A percentile compares a stretch with the other conserved stretches of the same genome.
Conservation (phyloP, 1,140 invertebrate species). For the Helicoverpa armigera region DNA sequence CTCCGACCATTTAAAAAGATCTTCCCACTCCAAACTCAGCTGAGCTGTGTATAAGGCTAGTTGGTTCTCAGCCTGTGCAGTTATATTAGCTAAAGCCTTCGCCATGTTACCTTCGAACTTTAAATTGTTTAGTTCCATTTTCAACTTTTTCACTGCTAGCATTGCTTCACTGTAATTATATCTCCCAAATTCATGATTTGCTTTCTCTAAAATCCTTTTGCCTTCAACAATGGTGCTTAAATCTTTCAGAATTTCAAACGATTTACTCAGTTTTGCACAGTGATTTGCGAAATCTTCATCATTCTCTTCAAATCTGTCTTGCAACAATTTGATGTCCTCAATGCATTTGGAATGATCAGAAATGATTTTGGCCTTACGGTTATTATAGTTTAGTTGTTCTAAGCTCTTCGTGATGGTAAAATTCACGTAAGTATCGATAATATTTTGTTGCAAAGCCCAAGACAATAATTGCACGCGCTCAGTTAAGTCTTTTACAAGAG, state of each 20-base stretch:
- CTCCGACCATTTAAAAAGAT: conserved; percentile 77
- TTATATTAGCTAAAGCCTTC: conserved; percentile 68
- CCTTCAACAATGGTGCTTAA: conserved; percentile 71
- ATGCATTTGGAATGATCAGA: conserved; percentile 64
- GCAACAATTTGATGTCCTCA: conserved; percentile 62
- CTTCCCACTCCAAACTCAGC: conserved; percentile 79
- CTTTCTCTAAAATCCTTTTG: conserved; percentile 66
- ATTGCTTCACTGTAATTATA: conserved; percentile 77
- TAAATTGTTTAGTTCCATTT: conserved; percentile 64
- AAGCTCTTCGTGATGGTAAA: conserved; percentile 76
- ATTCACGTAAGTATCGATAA: conserved; percentile 76
- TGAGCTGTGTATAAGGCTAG: conserved; percentile 73
- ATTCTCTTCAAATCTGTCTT: conserved; percentile 58
- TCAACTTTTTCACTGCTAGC: conserved; percentile 67
- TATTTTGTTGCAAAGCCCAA: conserved; percentile 77
- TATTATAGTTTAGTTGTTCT: conserved; percentile 79
- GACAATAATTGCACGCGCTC: conserved; percentile 78
- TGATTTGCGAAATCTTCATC: conserved; percentile 70
- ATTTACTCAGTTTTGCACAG: conserved; percentile 67
- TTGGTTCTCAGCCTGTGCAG: conserved; percentile 73
- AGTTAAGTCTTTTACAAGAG: conserved; percentile 70
- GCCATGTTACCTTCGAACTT: conserved; percentile 71
- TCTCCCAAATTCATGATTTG: conserved; percentile 74
- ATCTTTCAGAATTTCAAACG: conserved; percentile 64
- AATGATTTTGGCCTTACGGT: conserved; percentile 72